Conservation (phyloP, 2,888 invertebrate genomes). For the Troides aeacus region DNA sequence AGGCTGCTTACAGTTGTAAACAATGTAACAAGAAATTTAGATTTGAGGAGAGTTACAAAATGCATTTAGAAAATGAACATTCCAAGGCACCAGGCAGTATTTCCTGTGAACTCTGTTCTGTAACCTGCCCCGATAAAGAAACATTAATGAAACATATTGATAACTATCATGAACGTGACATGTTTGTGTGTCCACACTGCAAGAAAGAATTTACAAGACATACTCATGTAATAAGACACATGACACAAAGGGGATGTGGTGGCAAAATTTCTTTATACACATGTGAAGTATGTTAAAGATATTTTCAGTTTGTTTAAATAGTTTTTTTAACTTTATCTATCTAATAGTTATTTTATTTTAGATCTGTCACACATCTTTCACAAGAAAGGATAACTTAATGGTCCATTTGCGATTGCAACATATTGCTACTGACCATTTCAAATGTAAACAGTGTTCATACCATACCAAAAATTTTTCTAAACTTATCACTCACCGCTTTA, state of each 20-base stretch:
- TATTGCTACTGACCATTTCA: conserved; percentile 45
- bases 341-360: conserved; percentile 40
- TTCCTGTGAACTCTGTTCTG: conserved; percentile 83
- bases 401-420: conserved; percentile 85
- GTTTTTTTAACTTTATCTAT: conserved; percentile 31
- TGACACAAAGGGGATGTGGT: conserved; percentile 84
- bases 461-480: conserved; percentile 60
- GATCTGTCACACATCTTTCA: conserved; percentile 83
- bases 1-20: conserved; percentile 57
- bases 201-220: conserved; percentile 86
- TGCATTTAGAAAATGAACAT: conserved; percentile 86
- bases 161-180: conserved; percentile 76
- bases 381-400: conserved; percentile 87
- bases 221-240: conserved; percentile 86
- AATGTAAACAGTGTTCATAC: conserved; percentile 60
- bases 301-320: background rate
- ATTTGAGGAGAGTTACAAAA: conserved; percentile 82
- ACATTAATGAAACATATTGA: conserved; percentile 84
- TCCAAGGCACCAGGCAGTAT: conserved; percentile 80
- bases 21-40: conserved; percentile 87
- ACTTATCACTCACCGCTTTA: conserved; percentile 58
- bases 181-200: conserved; percentile 84
- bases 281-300: conserved; percentile 59
- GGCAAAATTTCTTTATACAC: conserved; percentile 58
- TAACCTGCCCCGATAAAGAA: conserved; percentile 82